Percentiles rank a stretch among this genome's conserved stretches.
phyloP scores from a whole-genome alignment of 2,113 vertebrate genomes.

The Vidua macroura region DNA sequence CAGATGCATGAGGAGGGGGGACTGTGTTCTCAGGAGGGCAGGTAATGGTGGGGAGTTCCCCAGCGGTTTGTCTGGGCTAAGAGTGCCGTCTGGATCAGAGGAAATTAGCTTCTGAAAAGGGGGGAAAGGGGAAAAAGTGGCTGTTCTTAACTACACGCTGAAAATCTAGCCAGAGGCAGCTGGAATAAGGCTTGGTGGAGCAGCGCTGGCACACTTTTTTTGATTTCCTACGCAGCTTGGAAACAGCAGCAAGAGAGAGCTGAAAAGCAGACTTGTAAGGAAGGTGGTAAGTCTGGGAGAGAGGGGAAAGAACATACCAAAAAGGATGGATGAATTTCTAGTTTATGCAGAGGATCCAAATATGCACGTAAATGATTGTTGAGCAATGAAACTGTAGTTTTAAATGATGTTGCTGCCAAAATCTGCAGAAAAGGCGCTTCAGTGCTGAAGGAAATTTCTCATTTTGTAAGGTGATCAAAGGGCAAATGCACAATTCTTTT shows the following conservation, averaged over 20 bases:
- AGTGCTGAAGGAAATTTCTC: background rate
- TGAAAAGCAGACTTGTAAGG: slow-evolving; percentile 21
- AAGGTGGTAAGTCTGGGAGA: slow-evolving; percentile 1
- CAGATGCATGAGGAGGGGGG: fast-evolving
- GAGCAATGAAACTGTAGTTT: background rate
- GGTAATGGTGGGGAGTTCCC: background rate
- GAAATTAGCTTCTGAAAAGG: background rate
- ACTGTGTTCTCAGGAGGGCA: background rate
- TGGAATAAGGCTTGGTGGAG: background rate
- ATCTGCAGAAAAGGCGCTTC: background rate
- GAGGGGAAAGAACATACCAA: background rate
- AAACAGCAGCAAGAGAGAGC: background rate
- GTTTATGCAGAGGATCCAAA: background rate
- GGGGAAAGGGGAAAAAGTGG: background rate
- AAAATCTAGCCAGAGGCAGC: background rate
- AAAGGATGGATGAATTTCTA: background rate
- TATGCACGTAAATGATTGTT: background rate
- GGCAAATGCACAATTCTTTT: background rate
- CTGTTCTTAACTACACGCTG: background rate
- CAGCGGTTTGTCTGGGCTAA: background rate
- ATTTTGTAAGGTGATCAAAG: background rate
- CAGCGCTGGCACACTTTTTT: background rate
- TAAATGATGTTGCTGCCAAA: background rate
- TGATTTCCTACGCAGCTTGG: slow-evolving; percentile 10
- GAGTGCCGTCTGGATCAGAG: background rate